Base-by-base conservation (phyloP, 2,113 vertebrate species). In the Phalacrocorax pelagicus region DNA sequence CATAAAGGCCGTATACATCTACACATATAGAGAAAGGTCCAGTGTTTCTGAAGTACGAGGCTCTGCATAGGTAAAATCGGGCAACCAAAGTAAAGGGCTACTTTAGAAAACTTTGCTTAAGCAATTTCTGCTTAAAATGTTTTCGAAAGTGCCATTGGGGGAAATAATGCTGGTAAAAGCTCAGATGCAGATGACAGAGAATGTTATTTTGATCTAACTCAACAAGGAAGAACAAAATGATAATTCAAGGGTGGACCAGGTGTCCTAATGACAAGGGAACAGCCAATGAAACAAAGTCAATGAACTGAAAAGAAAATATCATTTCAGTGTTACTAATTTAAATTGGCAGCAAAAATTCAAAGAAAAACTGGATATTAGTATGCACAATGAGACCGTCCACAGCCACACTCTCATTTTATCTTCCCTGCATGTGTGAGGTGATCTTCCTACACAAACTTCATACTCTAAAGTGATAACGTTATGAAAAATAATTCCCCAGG, bases 211-310 rank as follows among this genome's bases (percentile, higher is more conserved):
- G 71, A 93, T 73, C 49, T 58, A 93, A 88, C 82, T 62, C 82
- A 59, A 72, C 55, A 44, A 70, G 88, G 85, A 70, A 74, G 71
- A 92, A 72, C 36, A 72, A 90, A 91, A 65, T 0, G 32, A 5
- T 27, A 69, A 88, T 27, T 66, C 63, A 40, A 86, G 90, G 73
- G 75, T 63, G 72, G 94, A 71, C 20, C 90, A 96, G 94, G 85
- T 91, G 38, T 40, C 8, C 14, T 38, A 52, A 14, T 7, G 44
- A 86, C 47, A 63, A 72, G 78, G 69, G 36, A 90, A 17, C 66
- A n/a, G 14, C 42, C 78, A 67, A 27, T 0, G 8, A 57, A 65
- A 62, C 40, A 3, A 77, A 83, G 42, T 7, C 90, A 78, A 13
- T 5, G 73, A 78, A 55, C 16, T 67, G 59, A 36, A 88, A 85